Evolutionary conservation across 2,888 invertebrate genomes (phyloP).

Genomic region (Eustalomyia histrio): DNA sequence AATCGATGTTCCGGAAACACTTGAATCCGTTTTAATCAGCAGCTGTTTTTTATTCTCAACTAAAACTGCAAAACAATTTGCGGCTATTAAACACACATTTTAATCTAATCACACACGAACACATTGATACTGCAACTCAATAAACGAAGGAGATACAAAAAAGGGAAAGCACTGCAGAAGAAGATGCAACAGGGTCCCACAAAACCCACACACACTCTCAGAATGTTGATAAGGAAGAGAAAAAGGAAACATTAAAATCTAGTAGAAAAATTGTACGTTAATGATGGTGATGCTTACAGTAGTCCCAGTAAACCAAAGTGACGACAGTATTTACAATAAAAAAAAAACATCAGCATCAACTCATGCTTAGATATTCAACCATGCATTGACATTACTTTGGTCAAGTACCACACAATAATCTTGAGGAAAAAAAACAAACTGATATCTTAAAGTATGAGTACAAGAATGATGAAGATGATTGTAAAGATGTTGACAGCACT

Average conservation of each 20-base stretch:
- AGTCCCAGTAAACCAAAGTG: slow-evolving; percentile 49
- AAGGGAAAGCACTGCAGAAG: slow-evolving; percentile 13
- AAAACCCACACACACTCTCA: slow-evolving; percentile 45
- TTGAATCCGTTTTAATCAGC: slow-evolving; percentile 18
- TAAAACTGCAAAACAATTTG: slow-evolving; percentile 28
- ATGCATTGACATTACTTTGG: slow-evolving; percentile 45
- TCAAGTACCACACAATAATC: slow-evolving; percentile 48
- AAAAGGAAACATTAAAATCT: not conserved
- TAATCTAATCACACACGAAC: slow-evolving; percentile 44
- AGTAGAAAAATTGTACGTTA: not conserved
- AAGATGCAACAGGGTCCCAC: slow-evolving; percentile 31
- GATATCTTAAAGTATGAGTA: slow-evolving; percentile 37
- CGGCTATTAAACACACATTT: slow-evolving; percentile 46
- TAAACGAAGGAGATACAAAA: slow-evolving; percentile 9
- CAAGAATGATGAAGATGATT: slow-evolving; percentile 54
- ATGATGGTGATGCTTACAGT: slow-evolving; percentile 39
- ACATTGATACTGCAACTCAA: slow-evolving; percentile 34
- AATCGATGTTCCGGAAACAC: slow-evolving; percentile 36
- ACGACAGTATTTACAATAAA: slow-evolving; percentile 32
- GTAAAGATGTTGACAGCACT: slow-evolving; percentile 64
- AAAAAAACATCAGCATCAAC: slow-evolving; percentile 14
- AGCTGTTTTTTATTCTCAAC: slow-evolving; percentile 34
- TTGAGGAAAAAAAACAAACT: slow-evolving; percentile 17
- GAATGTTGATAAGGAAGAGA: slow-evolving; percentile 7
- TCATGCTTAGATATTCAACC: slow-evolving; percentile 26